These are phyloP conservation scores for Oxygymnocypris stewartii DNA, from an alignment of 2,113 vertebrate species.

Conservation along the genomic window DNA sequence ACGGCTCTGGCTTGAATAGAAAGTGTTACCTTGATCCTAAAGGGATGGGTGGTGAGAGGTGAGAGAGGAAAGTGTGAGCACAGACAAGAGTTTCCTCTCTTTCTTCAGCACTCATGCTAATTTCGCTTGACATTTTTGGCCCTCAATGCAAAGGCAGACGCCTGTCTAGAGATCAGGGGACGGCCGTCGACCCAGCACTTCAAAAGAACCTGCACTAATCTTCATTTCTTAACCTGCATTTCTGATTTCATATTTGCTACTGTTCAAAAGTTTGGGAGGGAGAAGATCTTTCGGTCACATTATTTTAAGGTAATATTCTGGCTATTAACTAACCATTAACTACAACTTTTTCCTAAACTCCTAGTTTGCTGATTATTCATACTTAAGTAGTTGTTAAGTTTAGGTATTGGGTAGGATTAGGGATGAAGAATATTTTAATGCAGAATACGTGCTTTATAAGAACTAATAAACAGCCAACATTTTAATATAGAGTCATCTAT, in stretches of 20 bases:
- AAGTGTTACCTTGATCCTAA: slow-evolving; percentile 55
- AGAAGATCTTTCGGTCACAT: background rate
- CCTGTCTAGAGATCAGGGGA: slow-evolving; percentile 18
- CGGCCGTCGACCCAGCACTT: slow-evolving; percentile 13
- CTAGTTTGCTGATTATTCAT: too few relatives aligned
- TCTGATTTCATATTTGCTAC: background rate
- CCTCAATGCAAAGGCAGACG: slow-evolving; percentile 40
- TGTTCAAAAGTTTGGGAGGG: background rate
- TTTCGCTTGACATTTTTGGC: slow-evolving; percentile 39
- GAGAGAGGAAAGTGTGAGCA: slow-evolving; percentile 50
- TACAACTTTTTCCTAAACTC: too few relatives aligned
- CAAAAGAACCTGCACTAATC: slow-evolving; percentile 38
- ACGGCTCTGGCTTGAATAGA: slow-evolving; percentile 44
- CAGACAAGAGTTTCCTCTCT: slow-evolving; percentile 34
- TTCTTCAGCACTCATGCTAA: slow-evolving; percentile 55
- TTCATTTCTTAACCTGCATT: slow-evolving; percentile 4
- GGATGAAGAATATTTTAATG: too few relatives aligned
- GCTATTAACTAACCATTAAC: too few relatives aligned
- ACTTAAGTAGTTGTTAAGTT: too few relatives aligned
- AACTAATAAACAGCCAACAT: too few relatives aligned
- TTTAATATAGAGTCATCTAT: too few relatives aligned
- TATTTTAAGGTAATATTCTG: too few relatives aligned
- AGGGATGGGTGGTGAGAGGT: slow-evolving; percentile 29
- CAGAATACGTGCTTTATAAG: too few relatives aligned
- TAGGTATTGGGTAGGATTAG: too few relatives aligned